phyloP scores from a whole-genome alignment of 2,888 invertebrate species.

The Meghimatium bilineatum region DNA sequence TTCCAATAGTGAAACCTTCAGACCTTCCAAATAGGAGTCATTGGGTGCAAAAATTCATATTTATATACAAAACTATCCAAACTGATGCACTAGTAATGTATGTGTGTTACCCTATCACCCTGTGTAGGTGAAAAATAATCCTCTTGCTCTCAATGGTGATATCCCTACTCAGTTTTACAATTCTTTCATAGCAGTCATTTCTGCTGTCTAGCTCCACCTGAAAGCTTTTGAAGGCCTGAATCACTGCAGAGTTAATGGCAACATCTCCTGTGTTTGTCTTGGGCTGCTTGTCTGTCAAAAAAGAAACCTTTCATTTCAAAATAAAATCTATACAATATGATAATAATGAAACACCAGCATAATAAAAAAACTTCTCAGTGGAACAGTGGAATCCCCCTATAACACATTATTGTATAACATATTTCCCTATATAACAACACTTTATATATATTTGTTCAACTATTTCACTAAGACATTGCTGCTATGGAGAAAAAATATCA shows the following conservation, averaged over 20 bases:
- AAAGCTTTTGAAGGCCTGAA: slow-evolving; percentile 66
- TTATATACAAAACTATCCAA: not conserved
- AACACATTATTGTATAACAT: too few species aligned
- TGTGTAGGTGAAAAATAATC: slow-evolving; percentile 90
- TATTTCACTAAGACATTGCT: too few species aligned
- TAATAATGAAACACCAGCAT: too few species aligned
- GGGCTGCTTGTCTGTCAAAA: slow-evolving; percentile 27
- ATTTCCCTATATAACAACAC: too few species aligned
- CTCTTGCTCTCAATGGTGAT: slow-evolving; percentile 93
- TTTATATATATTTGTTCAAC: too few species aligned
- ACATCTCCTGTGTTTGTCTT: slow-evolving; percentile 37
- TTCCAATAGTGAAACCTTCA: too few species aligned
- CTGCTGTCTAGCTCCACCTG: slow-evolving; percentile 83
- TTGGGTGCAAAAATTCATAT: not conserved
- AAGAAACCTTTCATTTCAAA: too few species aligned
- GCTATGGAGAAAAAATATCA: too few species aligned
- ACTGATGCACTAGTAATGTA: not conserved
- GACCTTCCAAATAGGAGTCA: too few species aligned
- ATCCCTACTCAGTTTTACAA: slow-evolving; percentile 89
- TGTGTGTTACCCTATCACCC: slow-evolving; percentile 81
- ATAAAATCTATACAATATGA: too few species aligned
- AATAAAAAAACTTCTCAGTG: too few species aligned
- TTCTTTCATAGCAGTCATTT: slow-evolving; percentile 89
- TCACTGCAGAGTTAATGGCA: slow-evolving; percentile 61
- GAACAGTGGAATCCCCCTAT: too few species aligned